Evolutionary conservation across 2,888 invertebrate genomes (phyloP), one percentile per base, ranked within the genome.

Genomic region (Heliothis peltigera): DNA sequence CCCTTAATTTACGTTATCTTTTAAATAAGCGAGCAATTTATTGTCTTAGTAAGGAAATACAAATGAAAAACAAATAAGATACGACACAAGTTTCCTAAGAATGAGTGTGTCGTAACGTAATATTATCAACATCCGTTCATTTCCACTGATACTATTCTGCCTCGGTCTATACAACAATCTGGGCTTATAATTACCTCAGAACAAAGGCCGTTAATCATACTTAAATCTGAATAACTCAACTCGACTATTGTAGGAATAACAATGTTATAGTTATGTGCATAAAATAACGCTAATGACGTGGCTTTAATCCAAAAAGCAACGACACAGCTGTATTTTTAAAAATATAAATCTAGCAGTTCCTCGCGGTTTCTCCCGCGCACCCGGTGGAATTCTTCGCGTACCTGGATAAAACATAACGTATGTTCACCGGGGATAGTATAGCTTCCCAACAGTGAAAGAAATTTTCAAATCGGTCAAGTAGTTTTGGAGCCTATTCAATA

Each of bases 111-210:
- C 53, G 62, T 49, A 55, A 46, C 35, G 44, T 48, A 48, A 63
- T 68, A 53, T 57, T 22, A 66, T 57, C 60, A 55, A 75, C 78
- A 79, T 71, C 79, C 75, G 65, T 67, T 66, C 51, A 28, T 60
- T 47, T 55, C 48, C 35, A 63, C 49, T 70, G 62, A 66, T 64
- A 53, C 65, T 35, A 43, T 53, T 60, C 66, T 80, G 70, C 71
- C 78, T 65, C 57, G 52, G 52, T 48, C 51, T 61, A 54, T 42
- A 66, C 64, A 63, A 75, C 62, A 62, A 64, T 67, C 63, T 63
- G 19, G 57, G 47, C 28, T 46, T 49, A 44, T 55, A 77, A 73
- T 63, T 52, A 61, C 46, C 59, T 60, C 19, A 42, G 43, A 44
- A 17, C 10, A 47, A 35, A 55, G 18, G 28, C 15, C 18, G 25